Percentiles rank a stretch among this genome's conserved stretches.
phyloP scores from a whole-genome alignment of 2,888 invertebrate genomes.

The Buathra laborator region DNA sequence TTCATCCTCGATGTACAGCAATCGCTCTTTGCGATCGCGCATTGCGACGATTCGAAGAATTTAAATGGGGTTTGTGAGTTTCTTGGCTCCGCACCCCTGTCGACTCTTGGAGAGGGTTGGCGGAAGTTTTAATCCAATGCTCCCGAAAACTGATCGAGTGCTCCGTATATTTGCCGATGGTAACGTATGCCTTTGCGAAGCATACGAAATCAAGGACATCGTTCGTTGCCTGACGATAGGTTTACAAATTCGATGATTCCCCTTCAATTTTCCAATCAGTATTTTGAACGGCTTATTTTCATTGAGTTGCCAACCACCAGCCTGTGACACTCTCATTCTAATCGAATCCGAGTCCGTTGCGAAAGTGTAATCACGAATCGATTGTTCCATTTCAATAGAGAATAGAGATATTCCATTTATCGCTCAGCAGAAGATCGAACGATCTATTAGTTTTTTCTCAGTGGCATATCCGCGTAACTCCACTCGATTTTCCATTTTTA shows the following conservation, averaged over 20 bases:
- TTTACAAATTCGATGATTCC: constrained; percentile 6
- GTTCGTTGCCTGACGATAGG: background rate
- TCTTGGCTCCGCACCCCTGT: background rate
- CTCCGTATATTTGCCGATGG: constrained; percentile 42
- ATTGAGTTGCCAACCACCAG: background rate
- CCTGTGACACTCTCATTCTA: constrained; percentile 5
- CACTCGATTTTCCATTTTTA: background rate
- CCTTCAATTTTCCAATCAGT: background rate
- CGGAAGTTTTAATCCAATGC: constrained; percentile 29
- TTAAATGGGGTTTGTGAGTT: constrained; percentile 46
- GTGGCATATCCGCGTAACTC: background rate
- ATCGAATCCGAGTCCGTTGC: constrained; percentile 30
- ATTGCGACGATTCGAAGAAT: constrained; percentile 56
- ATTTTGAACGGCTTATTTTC: background rate
- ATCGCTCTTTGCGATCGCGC: constrained; percentile 64
- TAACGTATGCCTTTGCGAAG: background rate
- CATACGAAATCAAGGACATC: background rate
- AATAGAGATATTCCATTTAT: background rate
- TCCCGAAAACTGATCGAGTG: constrained; percentile 37
- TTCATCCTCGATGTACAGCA: constrained; percentile 6
- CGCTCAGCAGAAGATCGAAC: background rate
- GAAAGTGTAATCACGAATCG: constrained; percentile 11
- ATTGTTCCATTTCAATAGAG: background rate
- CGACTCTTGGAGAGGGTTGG: background rate
- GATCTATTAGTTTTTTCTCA: background rate